These are phyloP conservation scores for Tetramorium simillimum DNA, from an alignment of 1,140 invertebrate species.

Conservation along the genomic window DNA sequence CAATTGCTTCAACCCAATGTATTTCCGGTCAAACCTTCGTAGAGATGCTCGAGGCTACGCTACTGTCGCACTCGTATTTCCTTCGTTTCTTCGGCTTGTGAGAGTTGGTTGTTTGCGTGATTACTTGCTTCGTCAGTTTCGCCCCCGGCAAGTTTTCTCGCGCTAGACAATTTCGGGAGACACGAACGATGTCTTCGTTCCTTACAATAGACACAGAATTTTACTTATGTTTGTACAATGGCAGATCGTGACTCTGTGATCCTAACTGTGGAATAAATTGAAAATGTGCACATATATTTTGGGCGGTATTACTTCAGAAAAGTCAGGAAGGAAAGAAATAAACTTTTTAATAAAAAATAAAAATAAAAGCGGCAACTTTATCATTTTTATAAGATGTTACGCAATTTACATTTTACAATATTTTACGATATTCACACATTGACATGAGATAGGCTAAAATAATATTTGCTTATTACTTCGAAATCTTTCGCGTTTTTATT, in stretches of 20 bases:
- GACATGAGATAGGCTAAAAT: background rate
- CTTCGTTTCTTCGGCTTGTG: constrained; percentile 35
- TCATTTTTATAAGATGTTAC: background rate
- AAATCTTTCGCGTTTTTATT: background rate
- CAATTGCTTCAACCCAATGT: constrained; percentile 12
- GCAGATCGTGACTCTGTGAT: background rate
- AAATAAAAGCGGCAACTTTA: background rate
- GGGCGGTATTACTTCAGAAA: background rate
- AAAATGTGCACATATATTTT: background rate
- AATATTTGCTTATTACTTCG: background rate
- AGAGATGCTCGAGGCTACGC: constrained; percentile 17
- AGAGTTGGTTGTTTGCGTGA: constrained; percentile 75
- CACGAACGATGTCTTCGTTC: constrained; percentile 52
- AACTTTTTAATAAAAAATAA: background rate
- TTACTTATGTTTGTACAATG: constrained; percentile 44
- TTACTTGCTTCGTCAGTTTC: constrained; percentile 73
- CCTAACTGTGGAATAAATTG: background rate
- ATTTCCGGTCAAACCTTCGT: constrained; percentile 39
- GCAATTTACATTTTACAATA: background rate
- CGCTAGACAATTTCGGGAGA: constrained; percentile 75
- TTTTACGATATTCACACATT: background rate
- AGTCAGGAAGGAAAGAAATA: background rate
- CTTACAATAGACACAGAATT: constrained; percentile 66
- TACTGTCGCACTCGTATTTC: constrained; percentile 30
- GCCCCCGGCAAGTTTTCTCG: constrained; percentile 67